phyloP scores from a whole-genome alignment of 1,140 invertebrate genomes.

The Drosophila watanabei region DNA sequence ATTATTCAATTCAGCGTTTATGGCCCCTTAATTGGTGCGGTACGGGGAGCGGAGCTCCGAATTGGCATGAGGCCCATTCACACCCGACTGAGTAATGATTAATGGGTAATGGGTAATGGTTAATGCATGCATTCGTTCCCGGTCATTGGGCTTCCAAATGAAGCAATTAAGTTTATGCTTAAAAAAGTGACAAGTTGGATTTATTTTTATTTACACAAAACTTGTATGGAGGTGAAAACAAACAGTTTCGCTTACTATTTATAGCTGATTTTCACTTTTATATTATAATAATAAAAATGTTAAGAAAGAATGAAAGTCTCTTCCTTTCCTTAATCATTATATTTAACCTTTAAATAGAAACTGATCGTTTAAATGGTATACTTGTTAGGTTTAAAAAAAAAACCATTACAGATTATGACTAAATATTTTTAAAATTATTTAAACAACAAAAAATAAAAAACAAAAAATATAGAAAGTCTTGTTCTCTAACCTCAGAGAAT shows the following conservation, averaged over 20 bases:
- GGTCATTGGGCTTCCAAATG: constrained; percentile 36
- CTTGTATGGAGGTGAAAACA: neutral
- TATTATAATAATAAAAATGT: neutral
- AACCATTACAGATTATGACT: neutral
- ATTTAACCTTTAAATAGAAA: neutral
- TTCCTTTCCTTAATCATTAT: neutral
- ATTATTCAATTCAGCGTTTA: constrained; percentile 59
- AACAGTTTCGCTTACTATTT: neutral
- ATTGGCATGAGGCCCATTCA: constrained; percentile 58
- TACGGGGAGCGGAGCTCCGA: constrained; percentile 27
- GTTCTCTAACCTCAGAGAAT: neutral
- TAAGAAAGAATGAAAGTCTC: neutral
- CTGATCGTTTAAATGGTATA: neutral
- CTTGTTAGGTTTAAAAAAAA: neutral
- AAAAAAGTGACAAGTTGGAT: constrained; percentile 17
- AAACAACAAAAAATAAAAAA: neutral
- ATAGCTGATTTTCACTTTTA: neutral
- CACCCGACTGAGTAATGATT: constrained; percentile 39
- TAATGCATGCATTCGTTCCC: constrained; percentile 53
- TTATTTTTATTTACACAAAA: constrained; percentile 11
- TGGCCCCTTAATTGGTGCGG: constrained; percentile 53
- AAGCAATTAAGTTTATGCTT: constrained; percentile 31
- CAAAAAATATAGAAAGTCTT: neutral
- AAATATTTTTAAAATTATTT: neutral
- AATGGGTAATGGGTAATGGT: constrained; percentile 22